Conservation (phyloP, 2,797 vertebrate species). For the Petrocephalus sullivani region DNA sequence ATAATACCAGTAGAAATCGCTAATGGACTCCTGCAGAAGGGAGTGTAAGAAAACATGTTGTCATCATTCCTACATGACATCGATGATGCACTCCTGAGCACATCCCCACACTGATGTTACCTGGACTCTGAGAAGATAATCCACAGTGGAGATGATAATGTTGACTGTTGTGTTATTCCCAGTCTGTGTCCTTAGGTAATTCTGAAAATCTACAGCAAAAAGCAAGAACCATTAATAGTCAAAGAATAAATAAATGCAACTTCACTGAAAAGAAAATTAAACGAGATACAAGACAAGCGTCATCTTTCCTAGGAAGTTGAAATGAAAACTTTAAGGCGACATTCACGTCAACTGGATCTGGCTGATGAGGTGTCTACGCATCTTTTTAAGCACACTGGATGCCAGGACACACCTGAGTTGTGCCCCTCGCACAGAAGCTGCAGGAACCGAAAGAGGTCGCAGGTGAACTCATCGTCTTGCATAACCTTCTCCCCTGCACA, state of each 20-base stretch:
- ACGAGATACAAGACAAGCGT: background rate
- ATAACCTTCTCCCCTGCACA: slow-evolving; percentile 90
- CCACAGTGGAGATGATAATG: slow-evolving; percentile 94
- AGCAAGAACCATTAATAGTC: background rate
- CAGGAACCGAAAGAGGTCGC: slow-evolving; percentile 95
- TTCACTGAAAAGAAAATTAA: background rate
- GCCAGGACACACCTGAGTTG: slow-evolving; percentile 76
- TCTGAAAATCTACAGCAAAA: slow-evolving; percentile 80
- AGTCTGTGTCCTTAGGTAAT: slow-evolving; percentile 92
- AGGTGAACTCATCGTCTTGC: slow-evolving; percentile 92
- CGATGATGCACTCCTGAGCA: background rate
- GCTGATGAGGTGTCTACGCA: background rate
- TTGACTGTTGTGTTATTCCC: slow-evolving; percentile 95
- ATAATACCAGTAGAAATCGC: slow-evolving; percentile 97
- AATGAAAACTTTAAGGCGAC: background rate
- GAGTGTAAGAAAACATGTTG: background rate
- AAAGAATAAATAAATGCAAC: background rate
- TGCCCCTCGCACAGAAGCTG: slow-evolving; percentile 95
- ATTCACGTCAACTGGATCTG: background rate
- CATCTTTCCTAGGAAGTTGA: background rate
- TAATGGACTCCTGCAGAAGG: slow-evolving; percentile 81
- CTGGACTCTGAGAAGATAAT: slow-evolving; percentile 92
- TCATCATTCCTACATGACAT: background rate
- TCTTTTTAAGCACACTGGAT: background rate
- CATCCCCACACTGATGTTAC: slow-evolving; percentile 47